Base-by-base conservation (phyloP, 2,888 invertebrate genomes). In the Pheosia tremula region DNA sequence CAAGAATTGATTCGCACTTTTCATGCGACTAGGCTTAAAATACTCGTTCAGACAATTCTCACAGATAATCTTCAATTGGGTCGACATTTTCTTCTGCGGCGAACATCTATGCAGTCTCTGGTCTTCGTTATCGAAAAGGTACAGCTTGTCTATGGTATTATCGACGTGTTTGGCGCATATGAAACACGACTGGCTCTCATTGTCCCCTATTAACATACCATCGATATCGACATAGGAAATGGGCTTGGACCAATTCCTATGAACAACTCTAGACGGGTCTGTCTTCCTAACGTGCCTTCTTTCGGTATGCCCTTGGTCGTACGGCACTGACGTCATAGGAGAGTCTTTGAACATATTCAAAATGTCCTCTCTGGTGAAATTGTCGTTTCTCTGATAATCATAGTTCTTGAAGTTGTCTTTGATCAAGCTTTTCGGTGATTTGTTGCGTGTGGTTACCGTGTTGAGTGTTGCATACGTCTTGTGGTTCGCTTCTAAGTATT, bases 291-390 rank as follows among this genome's bases (percentile, higher is more conserved):
- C 87, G 74, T 93, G 90, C 41, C 84, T 83, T 10, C 90, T 78
- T 66, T 91, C 91, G 57, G 77, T 81, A 1, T 84, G 80, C 45
- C 78, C 84, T 43, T 75, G 75, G 41, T 87, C 88, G 60, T 85
- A 88, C 2, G 90, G 89, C n/a, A 88, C 62, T 1, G 89, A 83
- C 0, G 87, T 85, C 3, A 93, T 88, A 0, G 94, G 94, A 0
- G 92, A 86, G 76, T 93, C 90, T 78, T 93, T 93, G 38, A 93
- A 90, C 89, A 93, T 89, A 67, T 93, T 91, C 11, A 93, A 68
- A 41, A 93, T 83, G 56, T 92, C 90, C 54, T 93, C 93, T 11
- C 93, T 78, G 0, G 91, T 90, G 13, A 86, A 80, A 58, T 86
- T 83, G 58, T 90, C 87, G 45, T 75, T 84, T 3, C 73, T 62